Base-by-base conservation (phyloP, 2,113 vertebrate genomes). In the Psittacara wagleri region DNA sequence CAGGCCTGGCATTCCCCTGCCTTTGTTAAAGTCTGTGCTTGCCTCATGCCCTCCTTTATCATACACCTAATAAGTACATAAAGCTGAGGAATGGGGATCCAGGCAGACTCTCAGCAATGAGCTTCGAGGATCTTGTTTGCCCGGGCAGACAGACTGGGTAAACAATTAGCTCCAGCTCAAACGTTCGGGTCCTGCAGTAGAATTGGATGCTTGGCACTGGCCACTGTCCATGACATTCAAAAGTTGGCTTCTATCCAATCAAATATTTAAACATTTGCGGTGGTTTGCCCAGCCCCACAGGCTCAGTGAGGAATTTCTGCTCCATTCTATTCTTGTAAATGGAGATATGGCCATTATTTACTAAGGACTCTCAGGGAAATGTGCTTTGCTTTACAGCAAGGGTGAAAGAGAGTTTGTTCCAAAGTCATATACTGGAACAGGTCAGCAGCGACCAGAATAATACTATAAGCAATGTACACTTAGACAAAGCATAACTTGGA, bases 181-280 rank as follows among this genome's bases (percentile, higher is more conserved):
- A 27, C 6, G 31, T 85, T 94, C 52, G 25, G 63, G 59, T 73
- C 91, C 68, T 31, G 28, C 31, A 49, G 51, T 88, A 92, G 93
- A 95, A 44, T 18, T 78, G 94, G 94, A 44, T 81, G 92, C 91
- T 89, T 86, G 70, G 83, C 66, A 57, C 49, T 15, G 48, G 84
- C 84, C 7, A 5, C 81, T 94, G 87, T 94, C 90, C 66, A 17
- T 69, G 81, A 94, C 96, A 95, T 95, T 95, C 61, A 83, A 88
- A 92, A 92, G 93, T 41, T 96, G 90, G 95, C 85, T 81, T 96
- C 90, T 72, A 62, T 93, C 94, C 95, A 96, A 66, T 81, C 90
- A 87, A 92, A 64, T 88, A 88, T 90, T 92, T 92, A 43, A 95
- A 77, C 66, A 62, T 96, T 93, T 64, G 41, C 3, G 10, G 48